These are phyloP conservation scores for Furcifer pardalis DNA, from an alignment of 2,797 vertebrate species.

Conservation along the genomic window DNA sequence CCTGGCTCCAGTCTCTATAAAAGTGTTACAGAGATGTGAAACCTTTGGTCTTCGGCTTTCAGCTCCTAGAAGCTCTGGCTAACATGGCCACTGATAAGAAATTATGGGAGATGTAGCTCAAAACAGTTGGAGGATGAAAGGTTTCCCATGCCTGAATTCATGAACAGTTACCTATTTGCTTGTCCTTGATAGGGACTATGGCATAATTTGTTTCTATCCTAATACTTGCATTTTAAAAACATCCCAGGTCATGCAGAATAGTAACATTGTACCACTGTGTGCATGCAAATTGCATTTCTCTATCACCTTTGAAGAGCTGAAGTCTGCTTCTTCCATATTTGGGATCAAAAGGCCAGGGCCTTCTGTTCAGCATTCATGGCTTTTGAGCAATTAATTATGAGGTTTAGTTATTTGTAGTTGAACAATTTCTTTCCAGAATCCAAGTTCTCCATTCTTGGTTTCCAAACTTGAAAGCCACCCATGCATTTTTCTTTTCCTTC, in stretches of 20 bases:
- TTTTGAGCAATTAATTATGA: neutral
- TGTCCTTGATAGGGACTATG: neutral
- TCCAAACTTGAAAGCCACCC: fast-evolving
- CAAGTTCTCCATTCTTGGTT: neutral
- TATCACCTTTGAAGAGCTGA: neutral
- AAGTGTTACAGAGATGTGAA: neutral
- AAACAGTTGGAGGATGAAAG: neutral
- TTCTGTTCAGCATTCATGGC: neutral
- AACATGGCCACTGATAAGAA: neutral
- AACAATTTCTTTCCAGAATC: neutral
- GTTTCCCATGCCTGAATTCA: neutral
- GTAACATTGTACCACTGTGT: neutral
- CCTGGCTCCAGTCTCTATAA: neutral
- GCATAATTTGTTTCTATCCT: neutral
- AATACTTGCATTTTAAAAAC: neutral
- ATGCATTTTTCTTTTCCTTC: neutral
- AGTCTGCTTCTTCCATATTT: neutral
- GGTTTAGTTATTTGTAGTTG: neutral
- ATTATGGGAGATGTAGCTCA: neutral
- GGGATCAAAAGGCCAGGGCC: neutral
- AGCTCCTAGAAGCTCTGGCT: neutral
- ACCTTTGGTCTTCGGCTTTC: neutral
- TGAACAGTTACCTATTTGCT: neutral
- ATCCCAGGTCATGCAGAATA: no score
- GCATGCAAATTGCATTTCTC: neutral